These are phyloP conservation scores for Eurosta solidaginis DNA, from an alignment of 1,140 invertebrate genomes.

Conservation along the genomic window DNA sequence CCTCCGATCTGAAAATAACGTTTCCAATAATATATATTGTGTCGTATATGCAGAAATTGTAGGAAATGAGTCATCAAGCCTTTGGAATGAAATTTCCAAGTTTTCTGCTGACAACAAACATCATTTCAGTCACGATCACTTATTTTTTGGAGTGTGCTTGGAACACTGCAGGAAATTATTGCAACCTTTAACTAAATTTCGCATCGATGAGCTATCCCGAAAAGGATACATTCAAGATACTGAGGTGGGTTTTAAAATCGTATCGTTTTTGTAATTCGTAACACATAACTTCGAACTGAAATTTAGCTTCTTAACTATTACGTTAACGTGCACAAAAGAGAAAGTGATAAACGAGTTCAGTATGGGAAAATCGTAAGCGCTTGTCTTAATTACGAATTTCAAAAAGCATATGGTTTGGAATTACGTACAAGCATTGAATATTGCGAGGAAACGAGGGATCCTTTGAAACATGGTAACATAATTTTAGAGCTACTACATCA, in stretches of 20 bases:
- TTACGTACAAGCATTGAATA: constrained; percentile 48
- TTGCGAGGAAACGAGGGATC: constrained; percentile 42
- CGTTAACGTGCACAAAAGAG: constrained; percentile 40
- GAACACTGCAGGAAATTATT: constrained; percentile 43
- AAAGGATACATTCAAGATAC: constrained; percentile 37
- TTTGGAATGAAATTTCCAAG: constrained; percentile 60
- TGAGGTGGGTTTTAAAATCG: constrained; percentile 30
- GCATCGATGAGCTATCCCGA: constrained; percentile 32
- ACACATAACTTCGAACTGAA: not conserved
- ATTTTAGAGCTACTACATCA: not conserved
- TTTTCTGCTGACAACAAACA: constrained; percentile 60
- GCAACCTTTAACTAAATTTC: not conserved
- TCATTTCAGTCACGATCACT: constrained; percentile 62
- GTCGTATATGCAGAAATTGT: constrained; percentile 60
- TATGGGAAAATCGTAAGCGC: constrained; percentile 44
- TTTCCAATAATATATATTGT: constrained; percentile 57
- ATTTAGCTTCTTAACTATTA: constrained; percentile 43
- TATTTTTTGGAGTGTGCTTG: constrained; percentile 63
- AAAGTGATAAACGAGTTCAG: constrained; percentile 36
- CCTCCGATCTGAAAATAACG: constrained; percentile 37
- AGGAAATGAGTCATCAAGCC: constrained; percentile 43
- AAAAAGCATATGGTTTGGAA: constrained; percentile 37
- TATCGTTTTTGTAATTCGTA: constrained; percentile 1
- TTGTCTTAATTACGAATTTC: constrained; percentile 49
- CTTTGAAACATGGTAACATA: constrained; percentile 38